Evolutionary conservation across 2,797 vertebrate species (phyloP).

Genomic region (Esox masquinongy): DNA sequence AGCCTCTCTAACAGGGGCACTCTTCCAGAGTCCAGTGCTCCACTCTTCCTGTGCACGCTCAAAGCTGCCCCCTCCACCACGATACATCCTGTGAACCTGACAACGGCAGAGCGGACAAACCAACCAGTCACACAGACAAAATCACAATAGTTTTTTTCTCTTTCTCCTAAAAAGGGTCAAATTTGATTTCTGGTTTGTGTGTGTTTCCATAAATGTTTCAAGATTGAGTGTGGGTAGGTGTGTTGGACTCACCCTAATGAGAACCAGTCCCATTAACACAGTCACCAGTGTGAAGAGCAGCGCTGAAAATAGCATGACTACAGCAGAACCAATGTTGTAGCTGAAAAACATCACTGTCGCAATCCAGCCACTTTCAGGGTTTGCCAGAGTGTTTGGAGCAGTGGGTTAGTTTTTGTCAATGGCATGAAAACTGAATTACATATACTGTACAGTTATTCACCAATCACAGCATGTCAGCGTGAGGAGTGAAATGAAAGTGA

Average conservation of each 20-base stretch:
- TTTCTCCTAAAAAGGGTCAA: background rate
- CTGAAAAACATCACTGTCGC: conserved; percentile 74
- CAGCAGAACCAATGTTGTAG: conserved; percentile 70
- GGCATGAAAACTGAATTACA: conserved; percentile 21
- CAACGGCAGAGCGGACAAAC: background rate
- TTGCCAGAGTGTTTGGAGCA: conserved; percentile 62
- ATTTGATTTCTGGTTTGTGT: background rate
- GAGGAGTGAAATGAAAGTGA: conserved; percentile 25
- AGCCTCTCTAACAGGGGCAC: conserved; percentile 80
- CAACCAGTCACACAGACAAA: background rate
- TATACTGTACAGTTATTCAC: conserved; percentile 8
- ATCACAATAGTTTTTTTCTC: background rate
- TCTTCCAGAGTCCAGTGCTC: conserved; percentile 86
- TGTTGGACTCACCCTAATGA: conserved; percentile 73
- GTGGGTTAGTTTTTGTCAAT: conserved; percentile 37
- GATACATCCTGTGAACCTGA: conserved; percentile 91
- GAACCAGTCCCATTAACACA: conserved; percentile 77
- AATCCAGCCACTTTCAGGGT: conserved; percentile 76
- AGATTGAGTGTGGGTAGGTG: conserved; percentile 1
- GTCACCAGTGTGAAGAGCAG: conserved; percentile 86
- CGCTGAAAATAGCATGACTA: conserved; percentile 90
- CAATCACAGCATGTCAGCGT: conserved; percentile 22
- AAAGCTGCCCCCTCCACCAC: conserved; percentile 88
- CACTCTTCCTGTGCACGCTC: conserved; percentile 92
- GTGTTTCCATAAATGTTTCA: background rate